Base-by-base conservation (phyloP, 2,113 vertebrate genomes). In the Paramisgurnus dabryanus region DNA sequence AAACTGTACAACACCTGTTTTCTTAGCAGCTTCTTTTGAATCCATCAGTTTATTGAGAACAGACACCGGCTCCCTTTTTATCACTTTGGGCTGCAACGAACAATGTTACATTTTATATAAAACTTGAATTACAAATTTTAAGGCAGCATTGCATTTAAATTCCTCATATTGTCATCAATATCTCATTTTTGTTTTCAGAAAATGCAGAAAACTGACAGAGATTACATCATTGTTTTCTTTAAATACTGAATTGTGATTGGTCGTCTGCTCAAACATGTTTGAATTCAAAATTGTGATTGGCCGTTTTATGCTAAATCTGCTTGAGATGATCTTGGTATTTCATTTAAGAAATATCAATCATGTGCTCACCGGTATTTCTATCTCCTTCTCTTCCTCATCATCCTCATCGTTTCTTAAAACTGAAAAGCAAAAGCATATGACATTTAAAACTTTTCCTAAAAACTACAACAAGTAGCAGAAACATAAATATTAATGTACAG, bases 1-100 rank as follows among this genome's bases (percentile, higher is more conserved):
- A 8, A 17, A 43, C 5, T 65, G 3, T 69, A 7, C n/a, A 50
- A 45, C 84, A 93, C 92, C 89, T n/a, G 86, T 89, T 57, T 93
- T 91, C 77, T 7, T 66, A 17, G 86, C 81, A 61, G 73, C 40
- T 47, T 85, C 83, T 85, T 75, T 85, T n/a, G 79, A 68, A 34
- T 68, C 47, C 78, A 88, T 85, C 68, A 88, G 82, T 77, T 88
- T 92, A 79, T 72, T 91, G 55, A 91, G 60, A 67, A 90, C 79
- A 78, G 83, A 83, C 4, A 88, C 79, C 1, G 85, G 83, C 82
- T 86, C 86, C 79, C 84, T 89, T 74, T 90, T 90, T 41, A 68
- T 15, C 40, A 79, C 88, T 17, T 88, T 88, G 5, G 49, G 84
- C 92, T 93, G 70, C 17, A 71, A 73, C 80, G 34, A 34, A 80